Base-by-base conservation (phyloP, 2,888 invertebrate species). In the Danaus chrysippus region DNA sequence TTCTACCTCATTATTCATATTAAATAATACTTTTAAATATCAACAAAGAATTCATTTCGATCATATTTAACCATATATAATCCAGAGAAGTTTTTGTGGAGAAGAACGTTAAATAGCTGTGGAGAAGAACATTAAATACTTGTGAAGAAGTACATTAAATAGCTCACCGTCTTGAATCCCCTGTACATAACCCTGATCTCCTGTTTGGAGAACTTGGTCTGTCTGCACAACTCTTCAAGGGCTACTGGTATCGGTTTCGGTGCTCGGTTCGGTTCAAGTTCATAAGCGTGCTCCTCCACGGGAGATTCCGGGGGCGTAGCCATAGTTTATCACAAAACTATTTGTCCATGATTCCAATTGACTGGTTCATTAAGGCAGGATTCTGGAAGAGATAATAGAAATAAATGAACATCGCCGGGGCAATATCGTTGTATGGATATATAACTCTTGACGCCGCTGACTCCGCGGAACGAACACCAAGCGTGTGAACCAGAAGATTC, bases 161-260 rank as follows among this genome's bases (percentile, higher is more conserved):
- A 3, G 85, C 92, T 91, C 72, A 97, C 97, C 94, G 97, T 97
- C 91, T 99, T 99, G 87, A 99, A 99, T 71, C 98, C 98, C 76
- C 98, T 92, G 86, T 99, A 99, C 97, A 99, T 98, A 78, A 98
- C 96, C 74, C 98, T 94, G 71, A 99, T 97, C 90, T 99, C 99
- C 83, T 97, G 97, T 77, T 97, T 94, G 57, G 97, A 96, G 91
- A 99, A 99, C 88, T 98, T 98, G 61, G 98, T 98, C 85, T 96
- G 96, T 73, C 96, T 93, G 85, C 97, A 97, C 64, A 98, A 92
- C 81, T 97, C 97, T 81, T 98, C 98, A 68, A 97, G 92, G 17
- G 96, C 96, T 54, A 96, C 96, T 54, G 96, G 96, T 68, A 96
- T 93, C 19, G 96, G 95, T 75, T 96, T 96, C 68, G 96, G 96